Evolutionary conservation across 2,888 invertebrate genomes (phyloP).

Genomic region (Cheilosia grossa): DNA sequence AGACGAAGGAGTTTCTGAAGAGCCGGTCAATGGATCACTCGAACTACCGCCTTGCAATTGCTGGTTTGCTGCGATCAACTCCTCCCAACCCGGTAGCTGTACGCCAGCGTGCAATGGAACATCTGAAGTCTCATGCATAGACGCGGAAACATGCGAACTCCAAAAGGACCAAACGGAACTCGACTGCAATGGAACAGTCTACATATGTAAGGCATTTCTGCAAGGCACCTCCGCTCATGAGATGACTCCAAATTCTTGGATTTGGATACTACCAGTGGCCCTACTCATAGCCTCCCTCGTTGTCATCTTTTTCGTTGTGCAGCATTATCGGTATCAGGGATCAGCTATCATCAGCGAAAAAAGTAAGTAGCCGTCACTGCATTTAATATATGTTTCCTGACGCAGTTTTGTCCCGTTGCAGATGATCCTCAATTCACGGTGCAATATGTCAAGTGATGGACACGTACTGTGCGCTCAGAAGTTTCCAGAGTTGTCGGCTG

Average conservation of each 20-base stretch:
- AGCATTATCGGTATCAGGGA: background rate
- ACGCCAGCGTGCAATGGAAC: constrained; percentile 2
- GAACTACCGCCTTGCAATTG: constrained; percentile 18
- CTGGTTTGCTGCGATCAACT: constrained; percentile 21
- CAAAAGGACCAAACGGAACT: background rate
- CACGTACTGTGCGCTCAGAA: too few relatives aligned
- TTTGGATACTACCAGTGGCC: background rate
- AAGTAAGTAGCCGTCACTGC: background rate
- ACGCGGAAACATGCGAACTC: constrained; percentile 7
- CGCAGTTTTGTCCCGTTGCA: background rate
- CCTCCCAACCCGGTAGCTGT: background rate
- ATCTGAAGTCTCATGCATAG: constrained; percentile 4
- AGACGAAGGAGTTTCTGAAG: background rate
- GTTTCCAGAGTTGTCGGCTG: too few relatives aligned
- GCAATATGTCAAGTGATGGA: constrained; percentile 3
- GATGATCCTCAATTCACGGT: constrained; percentile 11
- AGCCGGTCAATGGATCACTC: background rate
- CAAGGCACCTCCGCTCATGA: background rate
- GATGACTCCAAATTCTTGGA: background rate
- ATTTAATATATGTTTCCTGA: background rate
- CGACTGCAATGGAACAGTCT: constrained; percentile 37
- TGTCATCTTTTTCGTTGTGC: background rate
- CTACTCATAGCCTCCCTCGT: background rate
- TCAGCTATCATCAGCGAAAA: background rate
- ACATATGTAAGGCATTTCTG: constrained; percentile 7